Conservation (phyloP, 1,140 invertebrate species). For the Semibalanus balanoides region DNA sequence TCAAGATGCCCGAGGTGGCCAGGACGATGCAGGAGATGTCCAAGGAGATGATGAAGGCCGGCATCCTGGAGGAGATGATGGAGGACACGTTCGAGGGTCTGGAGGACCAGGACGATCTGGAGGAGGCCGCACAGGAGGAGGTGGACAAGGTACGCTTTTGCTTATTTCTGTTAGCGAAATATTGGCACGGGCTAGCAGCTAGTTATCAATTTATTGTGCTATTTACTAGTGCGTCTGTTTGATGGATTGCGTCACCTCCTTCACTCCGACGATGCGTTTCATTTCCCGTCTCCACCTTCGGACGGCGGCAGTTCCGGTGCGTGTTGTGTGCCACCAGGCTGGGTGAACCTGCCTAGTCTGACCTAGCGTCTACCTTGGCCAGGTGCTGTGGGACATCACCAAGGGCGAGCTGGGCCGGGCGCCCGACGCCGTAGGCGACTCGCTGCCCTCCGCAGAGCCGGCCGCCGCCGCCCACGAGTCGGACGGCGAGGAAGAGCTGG, state of each 20-base stretch:
- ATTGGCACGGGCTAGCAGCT: no score
- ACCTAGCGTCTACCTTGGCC: no score
- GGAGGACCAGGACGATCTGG: slow-evolving; percentile 37
- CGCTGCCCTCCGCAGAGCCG: slow-evolving; percentile 21
- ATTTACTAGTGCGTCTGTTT: no score
- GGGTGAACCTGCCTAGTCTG: no score
- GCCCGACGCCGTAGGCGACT: slow-evolving; percentile 41
- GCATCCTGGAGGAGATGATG: slow-evolving; percentile 99
- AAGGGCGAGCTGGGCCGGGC: slow-evolving; percentile 83
- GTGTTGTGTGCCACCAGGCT: no score
- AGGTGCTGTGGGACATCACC: slow-evolving; percentile 90
- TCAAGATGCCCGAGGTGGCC: slow-evolving; percentile 83
- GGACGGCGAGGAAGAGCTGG: slow-evolving; percentile 21
- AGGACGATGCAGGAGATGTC: slow-evolving; percentile 94
- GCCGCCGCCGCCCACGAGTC: slow-evolving; percentile 4
- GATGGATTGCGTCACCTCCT: no score
- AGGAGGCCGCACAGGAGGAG: slow-evolving; percentile 24
- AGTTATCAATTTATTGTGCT: no score
- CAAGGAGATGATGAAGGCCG: slow-evolving; percentile 45
- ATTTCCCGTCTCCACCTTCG: no score
- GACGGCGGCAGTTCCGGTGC: no score
- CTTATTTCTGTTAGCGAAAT: not conserved
- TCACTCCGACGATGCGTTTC: no score
- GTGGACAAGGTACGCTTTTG: slow-evolving; percentile 19
- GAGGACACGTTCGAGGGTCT: slow-evolving; percentile 91